Evolutionary conservation across 1,140 invertebrate genomes (phyloP), one percentile per base, ranked within the genome.

Genomic region (Lordiphosa collinella): DNA sequence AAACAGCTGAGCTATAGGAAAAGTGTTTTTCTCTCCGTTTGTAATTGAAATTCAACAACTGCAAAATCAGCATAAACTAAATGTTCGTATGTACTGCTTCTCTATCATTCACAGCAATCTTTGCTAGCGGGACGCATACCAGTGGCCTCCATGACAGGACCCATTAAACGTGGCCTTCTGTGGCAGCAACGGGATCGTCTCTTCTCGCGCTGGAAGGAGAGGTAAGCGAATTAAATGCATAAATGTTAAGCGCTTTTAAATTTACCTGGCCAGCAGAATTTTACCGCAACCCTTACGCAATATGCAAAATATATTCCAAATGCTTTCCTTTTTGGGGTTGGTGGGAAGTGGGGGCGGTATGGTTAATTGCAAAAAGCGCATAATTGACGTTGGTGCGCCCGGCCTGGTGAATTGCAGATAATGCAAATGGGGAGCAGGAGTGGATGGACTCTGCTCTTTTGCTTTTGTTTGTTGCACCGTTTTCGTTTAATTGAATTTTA

Each of bases 181-280:
- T 93, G 92, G 90, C 92, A 93, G 84, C 93, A 93, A 72, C 87
- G 92, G 49, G 92, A 93, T 84, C 90, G 92, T 63, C 90, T 94
- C 29, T 93, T 93, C 82, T 93, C 92, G 16, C 87, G 93, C 48
- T 93, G 93, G 93, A 94, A 94, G 80, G 93, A 94, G 82, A 89
- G 93, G 54, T 89, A 51, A 71, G 74, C 31, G 50, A 44, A 29
- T 34, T 16, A 31, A 10, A 6, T 70, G 63, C 22, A 62, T 50
- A 62, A 62, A 62, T 53, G 51, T 70, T 69, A 69, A 70, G 63
- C 65, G 65, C 64, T 68, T 68, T 68, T 68, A 68, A 68, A 68
- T 68, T 59, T 60, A 60, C 65, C 65, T 68, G 46, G 13, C 46
- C 46, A 48, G 46, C 46, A 35, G 31, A 48, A 48, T 13, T 48